A percentile compares a stretch with the other conserved stretches of the same genome.
phyloP scores from a whole-genome alignment of 2,888 invertebrate species.

The Sinhomidia bicolor region DNA sequence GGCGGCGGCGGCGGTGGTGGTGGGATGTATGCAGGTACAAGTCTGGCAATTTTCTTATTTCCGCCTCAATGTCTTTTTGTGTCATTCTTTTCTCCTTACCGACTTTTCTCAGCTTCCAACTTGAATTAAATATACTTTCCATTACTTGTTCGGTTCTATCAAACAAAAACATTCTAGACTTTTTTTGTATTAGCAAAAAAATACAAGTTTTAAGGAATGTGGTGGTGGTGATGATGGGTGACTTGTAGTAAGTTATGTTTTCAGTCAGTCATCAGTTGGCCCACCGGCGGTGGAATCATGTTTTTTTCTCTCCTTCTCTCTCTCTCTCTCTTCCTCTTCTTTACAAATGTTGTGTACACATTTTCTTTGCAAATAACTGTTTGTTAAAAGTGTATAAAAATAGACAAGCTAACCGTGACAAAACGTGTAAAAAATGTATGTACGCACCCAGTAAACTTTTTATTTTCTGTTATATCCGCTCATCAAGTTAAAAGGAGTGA shows the following conservation, averaged over 20 bases:
- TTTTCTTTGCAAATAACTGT: not conserved
- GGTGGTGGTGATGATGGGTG: not conserved
- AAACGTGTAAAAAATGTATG: not conserved
- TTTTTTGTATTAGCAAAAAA: not conserved
- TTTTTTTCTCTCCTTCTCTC: too few species aligned
- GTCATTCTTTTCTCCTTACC: not conserved
- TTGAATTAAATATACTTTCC: too few species aligned
- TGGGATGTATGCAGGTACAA: too few species aligned
- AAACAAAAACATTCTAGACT: not conserved
- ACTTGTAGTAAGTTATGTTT: too few species aligned
- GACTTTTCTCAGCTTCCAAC: not conserved
- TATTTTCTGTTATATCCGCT: not conserved
- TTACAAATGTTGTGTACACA: not conserved
- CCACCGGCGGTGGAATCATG: too few species aligned
- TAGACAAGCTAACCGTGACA: not conserved
- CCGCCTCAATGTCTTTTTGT: slow-evolving; percentile 1
- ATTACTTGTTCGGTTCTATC: not conserved
- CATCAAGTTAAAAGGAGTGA: not conserved
- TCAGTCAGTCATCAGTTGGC: too few species aligned
- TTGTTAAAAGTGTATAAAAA: not conserved
- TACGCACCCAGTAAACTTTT: not conserved
- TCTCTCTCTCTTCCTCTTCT: too few species aligned
- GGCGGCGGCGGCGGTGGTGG: too few species aligned
- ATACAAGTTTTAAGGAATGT: not conserved
- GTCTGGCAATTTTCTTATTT: slow-evolving; percentile 32